A percentile compares a stretch with the other conserved stretches of the same genome.
Conservation (phyloP, 2,113 vertebrate genomes). For the Suncus etruscus region DNA sequence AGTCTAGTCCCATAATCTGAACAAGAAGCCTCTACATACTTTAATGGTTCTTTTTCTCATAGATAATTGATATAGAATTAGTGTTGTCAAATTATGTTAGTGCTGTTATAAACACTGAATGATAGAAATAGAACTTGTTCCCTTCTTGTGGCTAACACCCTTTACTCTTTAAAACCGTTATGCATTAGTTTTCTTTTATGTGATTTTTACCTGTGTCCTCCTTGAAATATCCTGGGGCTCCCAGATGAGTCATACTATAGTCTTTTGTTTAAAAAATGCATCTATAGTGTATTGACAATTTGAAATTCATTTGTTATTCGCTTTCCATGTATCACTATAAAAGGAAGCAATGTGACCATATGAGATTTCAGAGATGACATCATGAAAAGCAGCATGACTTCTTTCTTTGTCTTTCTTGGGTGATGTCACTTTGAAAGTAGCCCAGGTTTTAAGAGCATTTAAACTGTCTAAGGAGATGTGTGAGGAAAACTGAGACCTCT, state of each 20-base stretch:
- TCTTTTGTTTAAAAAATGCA: too few relatives aligned
- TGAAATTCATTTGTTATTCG: too few relatives aligned
- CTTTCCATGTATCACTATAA: not conserved
- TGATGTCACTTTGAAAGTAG: not conserved
- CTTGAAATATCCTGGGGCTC: too few relatives aligned
- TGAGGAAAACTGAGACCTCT: not conserved
- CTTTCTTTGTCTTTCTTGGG: not conserved
- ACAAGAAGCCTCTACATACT: not conserved
- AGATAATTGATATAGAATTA: not conserved
- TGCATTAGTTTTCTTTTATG: too few relatives aligned
- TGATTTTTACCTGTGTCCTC: too few relatives aligned
- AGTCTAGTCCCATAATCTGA: not conserved
- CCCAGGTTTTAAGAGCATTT: not conserved
- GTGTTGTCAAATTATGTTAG: not conserved
- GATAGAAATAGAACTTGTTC: too few relatives aligned
- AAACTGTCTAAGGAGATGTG: not conserved
- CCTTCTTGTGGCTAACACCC: too few relatives aligned
- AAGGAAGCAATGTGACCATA: not conserved
- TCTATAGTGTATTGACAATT: too few relatives aligned
- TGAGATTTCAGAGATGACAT: not conserved
- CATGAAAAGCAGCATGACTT: not conserved
- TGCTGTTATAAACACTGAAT: not conserved
- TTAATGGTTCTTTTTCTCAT: not conserved
- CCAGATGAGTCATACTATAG: too few relatives aligned
- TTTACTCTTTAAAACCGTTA: too few relatives aligned